Evolutionary conservation across 2,888 invertebrate genomes (phyloP).

Genomic region (Spodoptera picta): DNA sequence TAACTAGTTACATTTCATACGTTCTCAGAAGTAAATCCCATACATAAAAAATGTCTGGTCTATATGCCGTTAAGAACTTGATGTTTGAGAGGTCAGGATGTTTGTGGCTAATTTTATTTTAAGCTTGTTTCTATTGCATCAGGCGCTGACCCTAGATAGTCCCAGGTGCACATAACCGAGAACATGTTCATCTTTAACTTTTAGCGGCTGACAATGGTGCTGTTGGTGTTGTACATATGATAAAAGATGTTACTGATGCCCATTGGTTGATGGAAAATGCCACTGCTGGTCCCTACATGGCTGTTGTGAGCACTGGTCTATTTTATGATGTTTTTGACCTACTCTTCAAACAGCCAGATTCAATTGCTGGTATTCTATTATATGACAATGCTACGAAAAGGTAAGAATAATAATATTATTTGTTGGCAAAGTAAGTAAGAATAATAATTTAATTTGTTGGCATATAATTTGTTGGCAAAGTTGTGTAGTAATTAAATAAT

Average conservation of each 20-base stretch:
- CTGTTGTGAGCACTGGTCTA: slow-evolving; percentile 91
- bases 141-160: no score
- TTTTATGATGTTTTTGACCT: slow-evolving; percentile 87
- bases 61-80: no score
- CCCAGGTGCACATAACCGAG: no score
- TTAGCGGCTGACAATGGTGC: slow-evolving; percentile 93
- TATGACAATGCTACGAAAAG: slow-evolving; percentile 83
- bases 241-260: slow-evolving; percentile 90
- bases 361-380: slow-evolving; percentile 91
- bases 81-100: no score
- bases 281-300: slow-evolving; percentile 94
- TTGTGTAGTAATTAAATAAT: no score
- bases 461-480: no score
- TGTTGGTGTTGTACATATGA: slow-evolving; percentile 94
- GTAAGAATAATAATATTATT: no score
- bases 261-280: slow-evolving; percentile 92
- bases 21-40: neutral
- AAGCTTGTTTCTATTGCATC: no score
- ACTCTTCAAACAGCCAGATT: slow-evolving; percentile 84
- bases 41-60: no score
- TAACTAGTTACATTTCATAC: neutral
- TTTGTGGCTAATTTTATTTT: no score
- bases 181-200: slow-evolving; percentile 1
- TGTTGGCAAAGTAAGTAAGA: no score
- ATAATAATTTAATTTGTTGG: no score